phyloP scores from a whole-genome alignment of 2,888 invertebrate genomes.

The Blomia tropicalis region DNA sequence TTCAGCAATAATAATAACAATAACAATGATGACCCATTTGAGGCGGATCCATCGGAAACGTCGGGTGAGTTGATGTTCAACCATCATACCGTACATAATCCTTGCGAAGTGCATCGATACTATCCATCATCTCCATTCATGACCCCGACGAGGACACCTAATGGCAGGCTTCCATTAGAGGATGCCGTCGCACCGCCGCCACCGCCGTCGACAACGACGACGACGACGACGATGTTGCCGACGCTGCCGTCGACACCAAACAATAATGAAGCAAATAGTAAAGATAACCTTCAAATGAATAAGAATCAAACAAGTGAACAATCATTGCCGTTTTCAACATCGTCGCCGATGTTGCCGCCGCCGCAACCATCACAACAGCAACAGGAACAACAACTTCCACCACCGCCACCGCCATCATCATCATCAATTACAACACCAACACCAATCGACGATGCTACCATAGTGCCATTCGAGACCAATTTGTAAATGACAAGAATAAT shows the following conservation, averaged over 20 bases:
- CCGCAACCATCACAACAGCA: no score
- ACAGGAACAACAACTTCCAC: no score
- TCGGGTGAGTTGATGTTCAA: neutral
- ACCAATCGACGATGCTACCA: neutral
- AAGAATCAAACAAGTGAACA: no score
- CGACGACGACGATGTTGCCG: no score
- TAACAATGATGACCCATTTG: neutral
- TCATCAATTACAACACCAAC: no score
- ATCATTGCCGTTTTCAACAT: no score
- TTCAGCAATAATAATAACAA: neutral
- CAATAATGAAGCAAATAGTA: no score
- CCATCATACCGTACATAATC: neutral
- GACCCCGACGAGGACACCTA: neutral
- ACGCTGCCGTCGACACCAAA: no score
- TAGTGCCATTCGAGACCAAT: neutral
- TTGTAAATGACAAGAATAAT: neutral
- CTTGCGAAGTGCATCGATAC: constrained; percentile 8
- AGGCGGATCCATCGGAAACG: neutral
- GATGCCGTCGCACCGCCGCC: neutral
- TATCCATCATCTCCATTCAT: neutral
- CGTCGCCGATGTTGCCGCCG: no score
- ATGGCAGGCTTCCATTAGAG: neutral
- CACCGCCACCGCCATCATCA: no score
- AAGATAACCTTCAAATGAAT: no score
- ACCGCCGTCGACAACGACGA: no score